Evolutionary conservation across 2,113 vertebrate genomes (phyloP).

Genomic region (Enhydra lutris): DNA sequence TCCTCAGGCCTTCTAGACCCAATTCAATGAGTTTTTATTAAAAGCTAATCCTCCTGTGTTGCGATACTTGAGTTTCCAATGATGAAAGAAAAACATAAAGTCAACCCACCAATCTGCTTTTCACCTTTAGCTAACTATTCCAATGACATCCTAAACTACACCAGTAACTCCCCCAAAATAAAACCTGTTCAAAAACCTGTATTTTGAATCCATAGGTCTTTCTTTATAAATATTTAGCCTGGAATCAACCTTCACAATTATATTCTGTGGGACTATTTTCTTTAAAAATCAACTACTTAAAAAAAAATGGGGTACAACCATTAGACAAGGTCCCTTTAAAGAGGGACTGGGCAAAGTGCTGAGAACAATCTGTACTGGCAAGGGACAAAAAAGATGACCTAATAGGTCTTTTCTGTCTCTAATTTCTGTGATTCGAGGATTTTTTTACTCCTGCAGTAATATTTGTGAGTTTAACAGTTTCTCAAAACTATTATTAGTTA

Average conservation of each 20-base stretch:
- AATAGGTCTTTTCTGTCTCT: constrained; percentile 66
- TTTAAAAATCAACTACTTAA: constrained; percentile 43
- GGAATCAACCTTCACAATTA: constrained; percentile 13
- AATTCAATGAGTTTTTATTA: constrained; percentile 2
- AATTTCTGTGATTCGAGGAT: constrained; percentile 67
- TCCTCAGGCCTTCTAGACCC: neutral
- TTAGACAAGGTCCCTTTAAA: constrained; percentile 46
- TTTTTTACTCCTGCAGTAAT: constrained; percentile 72
- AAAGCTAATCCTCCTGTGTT: neutral
- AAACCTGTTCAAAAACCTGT: constrained; percentile 11
- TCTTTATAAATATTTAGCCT: constrained; percentile 41
- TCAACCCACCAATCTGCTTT: neutral
- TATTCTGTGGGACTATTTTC: constrained; percentile 1
- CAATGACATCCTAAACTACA: constrained; percentile 25
- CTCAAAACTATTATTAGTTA: constrained; percentile 75
- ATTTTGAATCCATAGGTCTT: constrained; percentile 33
- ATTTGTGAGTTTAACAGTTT: constrained; percentile 75
- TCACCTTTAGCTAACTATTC: constrained; percentile 6
- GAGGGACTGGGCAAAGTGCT: constrained; percentile 60
- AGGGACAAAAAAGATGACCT: constrained; percentile 64
- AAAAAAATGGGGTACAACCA: constrained; percentile 4
- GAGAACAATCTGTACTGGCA: constrained; percentile 63
- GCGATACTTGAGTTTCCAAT: neutral
- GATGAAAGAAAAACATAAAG: constrained; percentile 37
- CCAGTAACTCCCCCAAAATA: constrained; percentile 34